Evolutionary conservation across 2,797 vertebrate genomes (phyloP), one percentile per base, ranked within the genome.

Genomic region (Gobionotothen gibberifrons): DNA sequence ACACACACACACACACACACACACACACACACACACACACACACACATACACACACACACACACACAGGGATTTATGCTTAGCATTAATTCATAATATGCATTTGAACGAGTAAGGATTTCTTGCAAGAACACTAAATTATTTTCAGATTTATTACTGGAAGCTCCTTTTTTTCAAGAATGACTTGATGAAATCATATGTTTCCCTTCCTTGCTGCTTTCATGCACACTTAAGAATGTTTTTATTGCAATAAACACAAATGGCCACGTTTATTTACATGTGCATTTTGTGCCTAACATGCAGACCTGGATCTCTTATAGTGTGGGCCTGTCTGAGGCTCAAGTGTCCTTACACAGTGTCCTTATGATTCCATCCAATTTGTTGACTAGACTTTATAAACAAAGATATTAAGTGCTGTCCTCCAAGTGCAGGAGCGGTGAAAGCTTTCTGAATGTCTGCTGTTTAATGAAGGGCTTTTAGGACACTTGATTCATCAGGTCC

Each of bases 351-450:
- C 67, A 74, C 55, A 73, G 73, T 57, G 48, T 76, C 58, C 47
- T 79, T 17, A 69, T 46, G 51, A 72, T 66, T 79, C 67, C 32
- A 66, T 79, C 72, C 74, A 58, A 78, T 74, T 71, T 82, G 83
- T 78, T 86, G 78, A 75, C 72, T 63, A 49, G 39, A 19, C 54
- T 76, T 53, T 70, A 65, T 83, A 73, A 78, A 83, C 77, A 86
- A 52, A 58, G 70, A 67, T 69, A 81, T 87, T 54, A 56, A 49
- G 69, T 55, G 65, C 72, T 48, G 19, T 59, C 49, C 57, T 83
- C 66, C 57, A 75, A 72, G 64, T 56, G 60, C 43, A 16, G 9
- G 54, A 75, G 75, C 72, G 43, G 72, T 82, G 69, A 78, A 78
- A 74, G 78, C 61, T 65, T 76, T 79, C 68, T 39, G 11, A 0